phyloP scores from a whole-genome alignment of 2,797 vertebrate genomes.

The Sebastes minor region DNA sequence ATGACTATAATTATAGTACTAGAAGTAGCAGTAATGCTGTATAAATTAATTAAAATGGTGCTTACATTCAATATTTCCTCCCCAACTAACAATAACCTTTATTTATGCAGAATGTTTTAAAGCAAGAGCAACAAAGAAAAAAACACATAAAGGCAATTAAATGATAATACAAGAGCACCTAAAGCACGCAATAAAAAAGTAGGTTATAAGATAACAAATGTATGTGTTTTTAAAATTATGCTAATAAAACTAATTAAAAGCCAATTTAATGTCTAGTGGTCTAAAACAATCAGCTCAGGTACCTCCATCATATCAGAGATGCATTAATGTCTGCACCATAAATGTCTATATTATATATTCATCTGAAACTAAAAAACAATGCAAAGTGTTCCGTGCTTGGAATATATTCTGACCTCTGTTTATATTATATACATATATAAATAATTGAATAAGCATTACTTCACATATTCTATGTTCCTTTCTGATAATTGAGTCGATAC shows the following conservation, averaged over 20 bases:
- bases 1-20: neutral
- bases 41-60: neutral
- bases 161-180: neutral
- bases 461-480: neutral
- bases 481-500: neutral
- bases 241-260: neutral
- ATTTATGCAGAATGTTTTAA: neutral
- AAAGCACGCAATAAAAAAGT: neutral
- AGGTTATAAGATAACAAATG: neutral
- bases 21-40: neutral
- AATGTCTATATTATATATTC: neutral
- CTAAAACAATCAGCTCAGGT: neutral
- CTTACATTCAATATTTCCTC: neutral
- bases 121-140: neutral
- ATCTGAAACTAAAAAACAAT: neutral
- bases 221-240: neutral
- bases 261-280: neutral
- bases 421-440: neutral
- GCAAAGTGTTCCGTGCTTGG: too few relatives aligned
- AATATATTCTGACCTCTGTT: neutral
- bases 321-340: neutral
- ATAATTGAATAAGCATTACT: neutral
- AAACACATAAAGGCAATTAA: neutral
- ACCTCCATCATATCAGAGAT: neutral
- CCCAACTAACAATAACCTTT: neutral